Percentiles rank a stretch among this genome's conserved stretches.
These are phyloP conservation scores for Sminthurides aquaticus DNA, from an alignment of 2,888 invertebrate genomes.

Conservation along the genomic window DNA sequence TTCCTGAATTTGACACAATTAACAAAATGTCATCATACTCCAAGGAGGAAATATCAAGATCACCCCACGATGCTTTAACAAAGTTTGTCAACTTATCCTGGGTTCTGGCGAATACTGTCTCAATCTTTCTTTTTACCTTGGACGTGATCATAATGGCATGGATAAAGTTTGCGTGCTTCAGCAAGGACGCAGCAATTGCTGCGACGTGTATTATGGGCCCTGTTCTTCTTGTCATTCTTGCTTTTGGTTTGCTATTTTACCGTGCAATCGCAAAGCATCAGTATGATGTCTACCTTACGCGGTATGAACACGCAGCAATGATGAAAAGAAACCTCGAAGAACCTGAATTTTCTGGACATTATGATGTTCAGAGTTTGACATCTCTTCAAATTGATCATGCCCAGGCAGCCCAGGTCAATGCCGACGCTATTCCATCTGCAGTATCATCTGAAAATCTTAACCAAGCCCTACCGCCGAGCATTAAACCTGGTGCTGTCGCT, in stretches of 20 bases:
- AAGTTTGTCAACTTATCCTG: slow-evolving; percentile 29
- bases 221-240: slow-evolving; percentile 35
- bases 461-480: too few relatives aligned
- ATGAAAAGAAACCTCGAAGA: neutral
- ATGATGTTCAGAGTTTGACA: too few relatives aligned
- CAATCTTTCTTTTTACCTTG: slow-evolving; percentile 39
- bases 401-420: too few relatives aligned
- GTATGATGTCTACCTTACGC: slow-evolving; percentile 19
- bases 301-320: neutral
- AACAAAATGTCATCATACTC: slow-evolving; percentile 25
- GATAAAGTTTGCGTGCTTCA: slow-evolving; percentile 33
- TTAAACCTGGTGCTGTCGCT: too few relatives aligned
- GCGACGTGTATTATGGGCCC: slow-evolving; percentile 36
- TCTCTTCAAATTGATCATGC: too few relatives aligned
- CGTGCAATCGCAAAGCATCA: slow-evolving; percentile 26
- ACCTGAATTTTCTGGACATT: too few relatives aligned
- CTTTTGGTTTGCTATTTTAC: slow-evolving; percentile 38
- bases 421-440: too few relatives aligned
- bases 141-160: slow-evolving; percentile 40
- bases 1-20: slow-evolving; percentile 40
- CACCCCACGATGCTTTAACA: slow-evolving; percentile 19
- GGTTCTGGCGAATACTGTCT: slow-evolving; percentile 37
- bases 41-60: slow-evolving; percentile 1
- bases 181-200: neutral
- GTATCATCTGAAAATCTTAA: too few relatives aligned